These are phyloP conservation scores for Hoplostethus atlanticus DNA, from an alignment of 2,797 vertebrate genomes.

Conservation along the genomic window DNA sequence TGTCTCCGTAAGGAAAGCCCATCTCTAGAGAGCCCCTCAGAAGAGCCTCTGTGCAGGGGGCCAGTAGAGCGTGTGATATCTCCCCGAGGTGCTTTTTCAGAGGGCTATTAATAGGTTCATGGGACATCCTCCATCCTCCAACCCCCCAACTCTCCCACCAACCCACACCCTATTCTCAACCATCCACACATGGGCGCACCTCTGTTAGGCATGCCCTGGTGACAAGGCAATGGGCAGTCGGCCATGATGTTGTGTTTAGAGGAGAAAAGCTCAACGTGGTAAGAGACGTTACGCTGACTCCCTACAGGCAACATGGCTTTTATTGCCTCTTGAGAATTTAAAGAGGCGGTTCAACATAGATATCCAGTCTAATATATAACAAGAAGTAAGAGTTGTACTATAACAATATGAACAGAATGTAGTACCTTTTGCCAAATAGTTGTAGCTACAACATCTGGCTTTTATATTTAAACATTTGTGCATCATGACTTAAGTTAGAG, in stretches of 20 bases:
- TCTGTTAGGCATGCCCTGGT: constrained; percentile 37
- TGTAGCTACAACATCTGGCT: constrained; percentile 15
- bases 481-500: neutral
- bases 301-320: constrained; percentile 26
- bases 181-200: constrained; percentile 58
- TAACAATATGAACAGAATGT: neutral
- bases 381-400: neutral
- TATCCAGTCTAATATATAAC: neutral
- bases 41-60: constrained; percentile 64
- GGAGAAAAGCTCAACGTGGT: constrained; percentile 17
- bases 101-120: constrained; percentile 82
- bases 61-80: constrained; percentile 79
- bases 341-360: constrained; percentile 1
- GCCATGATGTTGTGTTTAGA: constrained; percentile 62
- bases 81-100: constrained; percentile 74
- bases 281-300: constrained; percentile 19
- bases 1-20: constrained; percentile 63
- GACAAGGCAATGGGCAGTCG: constrained; percentile 56
- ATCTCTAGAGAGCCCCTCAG: constrained; percentile 73
- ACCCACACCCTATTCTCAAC: constrained; percentile 52
- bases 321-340: constrained; percentile 36
- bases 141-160: constrained; percentile 58
- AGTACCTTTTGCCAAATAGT: neutral
- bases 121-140: constrained; percentile 67
- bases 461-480: constrained; percentile 29